A percentile compares a stretch with the other conserved stretches of the same genome.
Evolutionary conservation across 2,797 vertebrate species (phyloP).

Genomic region (Arnoldichthys spilopterus): DNA sequence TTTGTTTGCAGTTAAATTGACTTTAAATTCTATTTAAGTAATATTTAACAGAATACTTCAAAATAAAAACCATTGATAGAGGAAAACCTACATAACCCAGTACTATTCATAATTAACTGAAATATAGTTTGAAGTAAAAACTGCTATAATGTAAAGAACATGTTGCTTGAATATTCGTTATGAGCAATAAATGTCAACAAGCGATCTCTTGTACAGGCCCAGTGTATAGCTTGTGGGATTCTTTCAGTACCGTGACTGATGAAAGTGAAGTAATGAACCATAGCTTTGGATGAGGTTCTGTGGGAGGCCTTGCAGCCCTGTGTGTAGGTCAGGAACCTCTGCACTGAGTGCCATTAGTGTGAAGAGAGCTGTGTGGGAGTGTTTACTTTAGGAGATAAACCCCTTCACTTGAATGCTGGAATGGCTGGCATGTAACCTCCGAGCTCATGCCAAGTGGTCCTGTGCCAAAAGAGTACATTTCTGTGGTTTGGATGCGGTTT

Average conservation of each 20-base stretch:
- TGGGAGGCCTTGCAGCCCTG: not conserved
- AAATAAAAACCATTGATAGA: too few relatives aligned
- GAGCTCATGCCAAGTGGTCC: conserved; percentile 10
- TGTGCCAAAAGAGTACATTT: not conserved
- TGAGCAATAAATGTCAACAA: not conserved
- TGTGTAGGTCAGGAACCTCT: not conserved
- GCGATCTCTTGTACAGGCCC: too few relatives aligned
- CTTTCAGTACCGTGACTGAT: not conserved
- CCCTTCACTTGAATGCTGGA: conserved; percentile 26
- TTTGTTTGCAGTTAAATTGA: too few relatives aligned
- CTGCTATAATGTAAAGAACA: too few relatives aligned
- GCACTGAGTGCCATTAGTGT: not conserved
- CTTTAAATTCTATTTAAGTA: too few relatives aligned
- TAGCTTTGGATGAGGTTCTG: not conserved
- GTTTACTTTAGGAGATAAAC: conserved; percentile 30
- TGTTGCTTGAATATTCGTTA: too few relatives aligned
- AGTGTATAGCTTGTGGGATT: not conserved
- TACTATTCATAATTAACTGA: too few relatives aligned
- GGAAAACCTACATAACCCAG: too few relatives aligned
- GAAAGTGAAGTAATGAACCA: not conserved
- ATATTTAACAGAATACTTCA: too few relatives aligned
- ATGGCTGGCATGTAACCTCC: conserved; percentile 44
- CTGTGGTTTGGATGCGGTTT: not conserved
- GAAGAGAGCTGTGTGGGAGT: conserved; percentile 7
- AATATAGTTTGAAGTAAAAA: too few relatives aligned